These are phyloP conservation scores for Luffia ferchaultella DNA, from an alignment of 2,888 invertebrate genomes.

Conservation along the genomic window DNA sequence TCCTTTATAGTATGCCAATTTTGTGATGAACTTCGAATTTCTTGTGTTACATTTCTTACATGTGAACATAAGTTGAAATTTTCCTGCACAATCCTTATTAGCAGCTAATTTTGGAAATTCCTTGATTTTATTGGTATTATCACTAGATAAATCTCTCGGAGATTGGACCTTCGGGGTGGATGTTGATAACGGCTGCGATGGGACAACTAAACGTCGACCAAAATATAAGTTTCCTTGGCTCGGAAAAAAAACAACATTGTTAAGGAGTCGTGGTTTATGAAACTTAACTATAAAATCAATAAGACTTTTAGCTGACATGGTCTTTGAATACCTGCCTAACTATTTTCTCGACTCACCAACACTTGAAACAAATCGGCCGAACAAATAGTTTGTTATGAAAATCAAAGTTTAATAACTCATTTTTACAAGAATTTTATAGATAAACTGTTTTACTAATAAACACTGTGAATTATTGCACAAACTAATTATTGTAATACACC, in stretches of 20 bases:
- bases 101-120: conserved; percentile 27
- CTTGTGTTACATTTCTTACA: conserved; percentile 88
- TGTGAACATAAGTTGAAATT: conserved; percentile 80
- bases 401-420: too few relatives aligned
- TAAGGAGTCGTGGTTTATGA: conserved; percentile 46
- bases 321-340: too few relatives aligned
- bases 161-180: conserved; percentile 39
- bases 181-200: conserved; percentile 27
- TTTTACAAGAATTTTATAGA: too few relatives aligned
- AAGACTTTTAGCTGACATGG: conserved; percentile 47
- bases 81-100: conserved; percentile 44
- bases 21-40: conserved; percentile 83
- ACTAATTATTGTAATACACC: too few relatives aligned
- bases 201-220: conserved; percentile 37
- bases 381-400: too few relatives aligned
- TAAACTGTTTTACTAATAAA: too few relatives aligned
- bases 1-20: conserved; percentile 85
- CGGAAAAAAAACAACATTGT: conserved; percentile 51
- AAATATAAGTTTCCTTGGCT: conserved; percentile 53
- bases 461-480: too few relatives aligned
- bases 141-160: conserved; percentile 38
- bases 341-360: too few relatives aligned
- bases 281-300: conserved; percentile 56
- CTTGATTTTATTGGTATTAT: conserved; percentile 27
- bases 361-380: too few relatives aligned